Evolutionary conservation across 2,888 invertebrate species (phyloP), one percentile per base, ranked within the genome.

Genomic region (Pediacus dermestoides): DNA sequence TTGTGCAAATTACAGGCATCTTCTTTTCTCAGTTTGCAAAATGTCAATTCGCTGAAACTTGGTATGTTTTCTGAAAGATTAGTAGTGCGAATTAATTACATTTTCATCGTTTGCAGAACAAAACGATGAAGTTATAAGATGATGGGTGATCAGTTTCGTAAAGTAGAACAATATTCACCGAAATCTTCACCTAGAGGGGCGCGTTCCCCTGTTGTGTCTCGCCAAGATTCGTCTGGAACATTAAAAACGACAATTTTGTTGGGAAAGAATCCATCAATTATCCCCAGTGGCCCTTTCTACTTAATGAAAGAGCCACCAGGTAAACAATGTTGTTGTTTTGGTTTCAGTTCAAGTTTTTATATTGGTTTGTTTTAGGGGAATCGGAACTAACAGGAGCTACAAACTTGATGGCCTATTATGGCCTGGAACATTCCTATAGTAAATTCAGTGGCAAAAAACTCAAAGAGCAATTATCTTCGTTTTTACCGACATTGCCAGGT

Each of bases 231-330:
- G 45, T 93, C 94, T 55, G 96, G 95, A 63, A 96, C 95, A 50
- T 78, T 96, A 55, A 95, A 95, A 76, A 94, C 95, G 57, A 96
- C 95, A 56, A 96, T 96, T 75, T 91, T 93, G 49, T 75, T 96
- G 53, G 95, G 95, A 56, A 95, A 95, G 73, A 94, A 93, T 68
- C 95, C 96, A 39, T 89, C 94, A 41, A 94, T 96, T 60, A 91
- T 95, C 71, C 92, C 93, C 70, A 91, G 91, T 74, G 95, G 95
- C 63, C 95, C 95, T 60, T 96, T 96, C 74, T 96, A 96, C 76
- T 85, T 96, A 70, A 90, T 95, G 86, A 93, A 92, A 78, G 93
- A 93, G 73, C 88, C 90, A 64, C 91, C 91, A 75, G 85, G 90
- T 88, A 66, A n/a, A 13, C 10, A 13, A n/a, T 4, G 4, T 14